These are phyloP conservation scores for Drosophila fungiperda DNA, from an alignment of 2,888 invertebrate genomes.

Conservation along the genomic window DNA sequence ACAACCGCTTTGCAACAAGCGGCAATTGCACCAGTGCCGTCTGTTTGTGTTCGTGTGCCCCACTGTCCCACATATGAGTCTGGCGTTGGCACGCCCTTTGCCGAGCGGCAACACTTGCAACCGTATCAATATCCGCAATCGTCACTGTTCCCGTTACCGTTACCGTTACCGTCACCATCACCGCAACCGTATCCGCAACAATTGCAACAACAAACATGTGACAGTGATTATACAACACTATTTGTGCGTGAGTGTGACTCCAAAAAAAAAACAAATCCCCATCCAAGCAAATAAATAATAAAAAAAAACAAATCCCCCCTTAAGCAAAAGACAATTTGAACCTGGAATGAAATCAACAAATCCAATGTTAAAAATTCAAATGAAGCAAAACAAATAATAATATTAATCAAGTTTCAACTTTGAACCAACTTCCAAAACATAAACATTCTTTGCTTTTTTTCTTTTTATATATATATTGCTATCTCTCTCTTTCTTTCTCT, in stretches of 20 bases:
- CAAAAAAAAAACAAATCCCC: slow-evolving; percentile 30
- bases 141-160: slow-evolving; percentile 46
- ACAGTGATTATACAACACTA: slow-evolving; percentile 85
- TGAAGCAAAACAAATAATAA: slow-evolving; percentile 28
- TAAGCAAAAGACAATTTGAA: slow-evolving; percentile 8
- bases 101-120: slow-evolving; percentile 65
- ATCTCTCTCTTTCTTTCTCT: slow-evolving; percentile 1
- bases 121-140: slow-evolving; percentile 64
- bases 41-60: slow-evolving; percentile 86
- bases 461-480: slow-evolving; percentile 2
- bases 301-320: background rate
- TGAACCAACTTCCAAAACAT: slow-evolving; percentile 3
- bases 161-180: slow-evolving; percentile 56
- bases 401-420: slow-evolving; percentile 22
- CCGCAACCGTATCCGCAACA: slow-evolving; percentile 55
- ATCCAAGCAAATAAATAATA: slow-evolving; percentile 17
- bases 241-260: slow-evolving; percentile 86
- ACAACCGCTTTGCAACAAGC: slow-evolving; percentile 69
- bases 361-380: slow-evolving; percentile 21
- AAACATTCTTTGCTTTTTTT: slow-evolving; percentile 11
- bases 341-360: slow-evolving; percentile 25
- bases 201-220: slow-evolving; percentile 84
- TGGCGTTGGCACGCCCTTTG: slow-evolving; percentile 79
- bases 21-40: slow-evolving; percentile 84
- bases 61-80: slow-evolving; percentile 85